Base-by-base conservation (phyloP, 2,888 invertebrate species). In the Lissonota sp. region DNA sequence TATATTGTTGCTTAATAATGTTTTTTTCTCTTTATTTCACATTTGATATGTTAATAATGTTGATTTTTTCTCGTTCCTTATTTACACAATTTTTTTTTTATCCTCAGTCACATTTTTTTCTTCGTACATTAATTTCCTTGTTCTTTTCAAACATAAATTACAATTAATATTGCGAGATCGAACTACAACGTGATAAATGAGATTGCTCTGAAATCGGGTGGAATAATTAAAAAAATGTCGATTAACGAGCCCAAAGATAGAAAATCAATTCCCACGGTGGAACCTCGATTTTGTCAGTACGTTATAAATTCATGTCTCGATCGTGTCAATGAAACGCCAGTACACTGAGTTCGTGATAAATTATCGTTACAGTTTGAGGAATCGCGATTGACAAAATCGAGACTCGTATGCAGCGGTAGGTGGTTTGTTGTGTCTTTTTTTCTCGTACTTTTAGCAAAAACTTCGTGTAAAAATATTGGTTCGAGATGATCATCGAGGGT, bases 391-490 rank as follows among this genome's bases (percentile, higher is more conserved):
- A 44, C 46, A 60, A 14, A 70, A 70, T 53, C 40, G 53, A 37
- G 60, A 16, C 10, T 53, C 10, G 12, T 39, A 14, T 53, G 16
- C 5, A 57, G 42, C 14, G 42, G 6, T 2, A 26, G 12, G 5
- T 26, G 4, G 44, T 44, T 44, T 44, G 6, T 44, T 8, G 44
- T 44, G 44, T 44, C 40, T 66, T 14, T 40, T 49, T 40, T 44
- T 44, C 10, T 57, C n/a, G 39, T 53, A 40, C 77, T 42, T 74
- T 77, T 76, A 76, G 76, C 75, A 70, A 77, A 26, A 79, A 78
- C 39, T 79, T 46, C 12, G 80, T 85, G 85, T 82, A 87, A 86
- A 88, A 87, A 84, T 85, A 86, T 83, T 74, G 72, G 51, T 14
- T 62, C 58, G 76, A 81, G 77, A 78, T 60, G 26, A 26, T 75